Base-by-base conservation (phyloP, 2,797 vertebrate genomes). In the Numenius phaeopus region DNA sequence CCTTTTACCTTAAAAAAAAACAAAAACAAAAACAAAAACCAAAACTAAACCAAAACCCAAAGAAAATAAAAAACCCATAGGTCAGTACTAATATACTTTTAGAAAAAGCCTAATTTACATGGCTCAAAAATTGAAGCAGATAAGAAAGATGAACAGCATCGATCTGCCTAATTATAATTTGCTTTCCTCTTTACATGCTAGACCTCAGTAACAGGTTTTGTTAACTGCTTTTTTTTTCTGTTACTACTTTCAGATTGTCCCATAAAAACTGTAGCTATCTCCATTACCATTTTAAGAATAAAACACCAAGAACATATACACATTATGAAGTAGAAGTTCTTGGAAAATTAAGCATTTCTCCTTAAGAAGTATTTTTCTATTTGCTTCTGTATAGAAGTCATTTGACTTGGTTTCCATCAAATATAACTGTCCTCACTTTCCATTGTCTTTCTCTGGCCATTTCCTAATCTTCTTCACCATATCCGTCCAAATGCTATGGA, bases 1-100 rank as follows among this genome's bases (percentile, higher is more conserved):
- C 99, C 99, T 96, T 96, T 98, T 90, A 99, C 99, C 99, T 99
- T 91, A 47, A 96, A 94, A 16, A 92, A 44, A 26, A n/a, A n/a
- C n/a, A n/a, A 18, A 72, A 54, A 84, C 13, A 91, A 37, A 19
- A 65, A 54, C 8, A 30, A 42, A 42, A 52, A 18, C 9, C 9
- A 54, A 65, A 14, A 49, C 22, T 49, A 49, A 49, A 49, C 47
- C 13, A 49, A 49, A 49, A 49, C 47, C 19, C 18, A 61, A 79
- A 72, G 14, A 49, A 94, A 83, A 52, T 1, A 52, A 37, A 61
- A 42, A n/a, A 2, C 3, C 2, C 8, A 47, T 17, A 65, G 32
- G 73, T 95, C 39, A 95, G 30, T 66, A 27, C 20, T 11, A 90
- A 92, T 19, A 12, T 16, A 46, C 17, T 87, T 92, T 84, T 52